phyloP scores from a whole-genome alignment of 2,888 invertebrate species.

The Hirtodrosophila trivittata region DNA sequence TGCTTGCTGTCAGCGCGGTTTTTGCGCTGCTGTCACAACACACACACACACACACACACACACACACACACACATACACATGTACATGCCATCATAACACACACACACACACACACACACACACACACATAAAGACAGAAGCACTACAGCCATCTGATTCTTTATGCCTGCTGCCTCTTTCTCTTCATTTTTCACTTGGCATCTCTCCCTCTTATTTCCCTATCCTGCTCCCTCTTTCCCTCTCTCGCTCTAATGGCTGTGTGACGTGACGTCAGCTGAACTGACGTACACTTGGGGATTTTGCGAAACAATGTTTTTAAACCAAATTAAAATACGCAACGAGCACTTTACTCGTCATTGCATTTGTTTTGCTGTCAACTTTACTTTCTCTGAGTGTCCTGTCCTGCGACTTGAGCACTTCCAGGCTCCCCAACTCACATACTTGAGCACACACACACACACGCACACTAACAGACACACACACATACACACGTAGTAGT shows the following conservation, averaged over 20 bases:
- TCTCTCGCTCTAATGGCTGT: slow-evolving; percentile 10
- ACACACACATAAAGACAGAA: slow-evolving; percentile 25
- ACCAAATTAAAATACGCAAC: slow-evolving; percentile 78
- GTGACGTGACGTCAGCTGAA: slow-evolving; percentile 75
- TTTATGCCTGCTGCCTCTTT: slow-evolving; percentile 35
- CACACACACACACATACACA: slow-evolving; percentile 18
- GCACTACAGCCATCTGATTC: slow-evolving; percentile 39
- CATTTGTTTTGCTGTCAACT: slow-evolving; percentile 75
- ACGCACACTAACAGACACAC: slow-evolving; percentile 8
- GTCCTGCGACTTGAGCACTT: slow-evolving; percentile 56
- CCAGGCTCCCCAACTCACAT: slow-evolving; percentile 15
- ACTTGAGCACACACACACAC: slow-evolving; percentile 5
- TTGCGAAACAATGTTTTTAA: slow-evolving; percentile 78
- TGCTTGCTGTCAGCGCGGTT: slow-evolving; percentile 72
- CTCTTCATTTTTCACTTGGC: slow-evolving; percentile 15
- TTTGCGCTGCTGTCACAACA: slow-evolving; percentile 76
- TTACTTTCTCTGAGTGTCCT: slow-evolving; percentile 69
- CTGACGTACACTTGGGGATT: slow-evolving; percentile 74
- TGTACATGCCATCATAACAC: slow-evolving; percentile 11
- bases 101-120: slow-evolving; percentile 4
- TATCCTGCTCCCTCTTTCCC: background rate
- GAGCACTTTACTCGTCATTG: slow-evolving; percentile 76
- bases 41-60: slow-evolving; percentile 44
- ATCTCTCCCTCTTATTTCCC: background rate
- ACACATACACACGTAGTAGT: slow-evolving; percentile 14